These are phyloP conservation scores for Anastrepha obliqua DNA, from an alignment of 1,140 invertebrate genomes.

Conservation along the genomic window DNA sequence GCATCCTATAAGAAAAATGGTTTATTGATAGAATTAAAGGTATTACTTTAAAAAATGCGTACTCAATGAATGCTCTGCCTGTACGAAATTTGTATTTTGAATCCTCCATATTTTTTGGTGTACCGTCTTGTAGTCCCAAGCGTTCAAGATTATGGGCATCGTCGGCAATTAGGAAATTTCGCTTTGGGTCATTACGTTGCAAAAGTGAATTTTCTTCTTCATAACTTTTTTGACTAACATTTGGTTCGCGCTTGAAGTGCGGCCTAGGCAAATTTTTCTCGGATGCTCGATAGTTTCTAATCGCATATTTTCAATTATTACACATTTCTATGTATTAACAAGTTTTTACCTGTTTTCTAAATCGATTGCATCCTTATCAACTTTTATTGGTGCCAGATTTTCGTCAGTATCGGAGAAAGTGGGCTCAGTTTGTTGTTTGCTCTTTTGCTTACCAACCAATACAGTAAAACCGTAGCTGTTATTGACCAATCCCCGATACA, in stretches of 20 bases:
- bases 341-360: constrained; percentile 36
- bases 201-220: neutral
- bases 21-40: neutral
- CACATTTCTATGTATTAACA: neutral
- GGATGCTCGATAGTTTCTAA: constrained; percentile 13
- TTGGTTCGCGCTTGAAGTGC: neutral
- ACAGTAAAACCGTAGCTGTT: constrained; percentile 56
- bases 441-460: constrained; percentile 53
- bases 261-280: constrained; percentile 32
- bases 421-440: constrained; percentile 31
- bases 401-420: neutral
- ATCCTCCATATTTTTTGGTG: neutral
- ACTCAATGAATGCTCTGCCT: constrained; percentile 56
- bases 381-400: neutral
- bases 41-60: neutral
- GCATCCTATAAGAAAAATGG: constrained; percentile 5
- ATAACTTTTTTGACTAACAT: neutral
- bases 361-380: constrained; percentile 12
- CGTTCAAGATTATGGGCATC: constrained; percentile 56
- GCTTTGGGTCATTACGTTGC: constrained; percentile 17
- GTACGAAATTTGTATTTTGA: constrained; percentile 55
- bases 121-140: neutral
- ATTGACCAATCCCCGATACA: constrained; percentile 53
- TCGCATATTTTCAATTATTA: neutral
- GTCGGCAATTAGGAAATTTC: constrained; percentile 25